Conservation (phyloP, 2,888 invertebrate genomes). For the Fragum sueziense region DNA sequence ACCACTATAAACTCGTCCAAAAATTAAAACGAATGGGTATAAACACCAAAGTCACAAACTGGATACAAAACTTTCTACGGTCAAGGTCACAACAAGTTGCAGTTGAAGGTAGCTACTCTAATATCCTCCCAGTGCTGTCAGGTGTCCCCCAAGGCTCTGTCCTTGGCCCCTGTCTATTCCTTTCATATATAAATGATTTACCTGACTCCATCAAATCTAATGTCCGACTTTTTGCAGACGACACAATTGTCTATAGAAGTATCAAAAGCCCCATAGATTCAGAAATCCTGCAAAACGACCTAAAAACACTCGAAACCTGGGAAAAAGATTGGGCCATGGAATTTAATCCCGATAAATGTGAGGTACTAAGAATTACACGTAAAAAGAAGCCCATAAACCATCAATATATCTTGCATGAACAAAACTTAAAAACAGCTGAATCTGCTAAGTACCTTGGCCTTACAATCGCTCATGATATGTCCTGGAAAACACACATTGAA, state of each 20-base stretch:
- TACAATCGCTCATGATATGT: too few species aligned
- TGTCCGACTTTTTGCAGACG: constrained; percentile 1
- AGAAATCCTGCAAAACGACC: constrained; percentile 1
- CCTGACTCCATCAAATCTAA: constrained; percentile 25
- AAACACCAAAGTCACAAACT: background rate
- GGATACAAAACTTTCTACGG: too few species aligned
- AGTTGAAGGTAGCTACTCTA: constrained; percentile 17
- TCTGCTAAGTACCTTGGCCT: too few species aligned
- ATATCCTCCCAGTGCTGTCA: constrained; percentile 12
- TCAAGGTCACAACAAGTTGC: too few species aligned
- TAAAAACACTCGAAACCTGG: constrained; percentile 19
- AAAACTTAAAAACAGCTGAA: too few species aligned
- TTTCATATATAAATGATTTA: constrained; percentile 26
- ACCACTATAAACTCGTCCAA: too few species aligned
- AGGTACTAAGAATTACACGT: constrained; percentile 11
- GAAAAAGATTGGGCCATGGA: constrained; percentile 13
- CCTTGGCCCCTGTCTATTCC: constrained; percentile 33
- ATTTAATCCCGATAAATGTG: constrained; percentile 30
- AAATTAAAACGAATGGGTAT: constrained; percentile 8
- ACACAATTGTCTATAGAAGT: constrained; percentile 23
- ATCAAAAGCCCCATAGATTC: constrained; percentile 1
- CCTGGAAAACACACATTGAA: too few species aligned
- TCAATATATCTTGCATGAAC: too few species aligned
- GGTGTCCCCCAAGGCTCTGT: constrained; percentile 30
- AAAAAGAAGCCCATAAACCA: too few species aligned